Conservation (phyloP, 2,888 invertebrate species). For the Amblyteles armatorius region DNA sequence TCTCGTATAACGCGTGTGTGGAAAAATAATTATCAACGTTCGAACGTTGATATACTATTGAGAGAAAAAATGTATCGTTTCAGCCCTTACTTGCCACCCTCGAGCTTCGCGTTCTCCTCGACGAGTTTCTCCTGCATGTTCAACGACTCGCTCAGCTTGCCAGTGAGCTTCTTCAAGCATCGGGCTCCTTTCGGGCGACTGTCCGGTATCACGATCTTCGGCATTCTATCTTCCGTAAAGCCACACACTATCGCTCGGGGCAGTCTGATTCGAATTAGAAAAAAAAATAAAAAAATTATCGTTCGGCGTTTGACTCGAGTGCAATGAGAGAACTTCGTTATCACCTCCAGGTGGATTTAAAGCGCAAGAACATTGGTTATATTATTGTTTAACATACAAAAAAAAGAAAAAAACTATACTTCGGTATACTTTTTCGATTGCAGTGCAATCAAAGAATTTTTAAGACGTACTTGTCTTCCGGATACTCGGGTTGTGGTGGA, state of each 20-base stretch:
- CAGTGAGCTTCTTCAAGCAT: slow-evolving; percentile 83
- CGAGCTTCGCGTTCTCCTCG: slow-evolving; percentile 89
- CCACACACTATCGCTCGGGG: slow-evolving; percentile 87
- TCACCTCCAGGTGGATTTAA: too few relatives aligned
- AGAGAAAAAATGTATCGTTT: background rate
- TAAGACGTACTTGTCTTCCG: slow-evolving; percentile 79
- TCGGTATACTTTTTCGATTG: background rate
- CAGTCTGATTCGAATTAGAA: slow-evolving; percentile 73
- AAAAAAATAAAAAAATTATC: background rate
- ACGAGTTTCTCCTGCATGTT: slow-evolving; percentile 89
- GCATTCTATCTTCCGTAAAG: slow-evolving; percentile 85
- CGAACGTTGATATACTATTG: background rate
- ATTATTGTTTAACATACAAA: background rate
- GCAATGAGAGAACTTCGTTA: background rate
- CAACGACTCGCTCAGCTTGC: slow-evolving; percentile 88
- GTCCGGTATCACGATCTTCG: slow-evolving; percentile 86
- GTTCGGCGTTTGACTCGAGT: background rate
- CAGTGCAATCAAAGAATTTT: background rate
- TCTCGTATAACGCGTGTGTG: background rate
- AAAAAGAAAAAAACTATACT: background rate
- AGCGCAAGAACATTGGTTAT: background rate
- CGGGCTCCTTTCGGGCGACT: slow-evolving; percentile 78
- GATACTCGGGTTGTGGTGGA: slow-evolving; percentile 77
- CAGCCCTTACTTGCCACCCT: slow-evolving; percentile 87
- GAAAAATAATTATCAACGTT: background rate